A percentile compares a stretch with the other conserved stretches of the same genome.
phyloP scores from a whole-genome alignment of 2,113 vertebrate genomes.

The Salvelinus fontinalis region DNA sequence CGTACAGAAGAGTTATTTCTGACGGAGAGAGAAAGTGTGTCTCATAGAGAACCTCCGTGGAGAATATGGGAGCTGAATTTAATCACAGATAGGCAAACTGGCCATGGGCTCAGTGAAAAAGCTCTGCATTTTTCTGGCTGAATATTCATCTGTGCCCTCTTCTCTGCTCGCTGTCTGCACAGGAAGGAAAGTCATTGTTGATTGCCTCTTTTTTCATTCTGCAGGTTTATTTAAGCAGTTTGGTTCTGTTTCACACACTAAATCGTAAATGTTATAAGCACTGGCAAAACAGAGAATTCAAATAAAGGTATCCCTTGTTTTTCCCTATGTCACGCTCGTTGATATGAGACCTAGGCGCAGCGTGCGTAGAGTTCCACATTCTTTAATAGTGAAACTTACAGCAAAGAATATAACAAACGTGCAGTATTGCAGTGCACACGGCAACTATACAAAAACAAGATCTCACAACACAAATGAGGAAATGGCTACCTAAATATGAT shows the following conservation, averaged over 20 bases:
- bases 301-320: no score
- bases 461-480: no score
- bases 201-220: neutral
- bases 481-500: no score
- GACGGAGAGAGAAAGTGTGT: neutral
- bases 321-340: no score
- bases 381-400: no score
- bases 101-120: constrained; percentile 44
- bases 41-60: constrained; percentile 5
- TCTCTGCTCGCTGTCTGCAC: constrained; percentile 36
- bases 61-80: constrained; percentile 46
- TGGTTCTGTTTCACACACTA: neutral
- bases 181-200: constrained; percentile 13
- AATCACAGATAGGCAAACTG: constrained; percentile 59
- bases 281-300: no score
- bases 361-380: no score
- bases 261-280: no score
- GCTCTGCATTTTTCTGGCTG: constrained; percentile 36
- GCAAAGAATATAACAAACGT: no score
- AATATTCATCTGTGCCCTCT: constrained; percentile 53
- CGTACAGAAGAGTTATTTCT: neutral
- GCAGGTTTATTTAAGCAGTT: neutral
- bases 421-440: no score
- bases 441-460: no score
- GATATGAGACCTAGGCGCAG: no score